Conservation (phyloP, 2,113 vertebrate genomes). For the Heterochromis multidens region DNA sequence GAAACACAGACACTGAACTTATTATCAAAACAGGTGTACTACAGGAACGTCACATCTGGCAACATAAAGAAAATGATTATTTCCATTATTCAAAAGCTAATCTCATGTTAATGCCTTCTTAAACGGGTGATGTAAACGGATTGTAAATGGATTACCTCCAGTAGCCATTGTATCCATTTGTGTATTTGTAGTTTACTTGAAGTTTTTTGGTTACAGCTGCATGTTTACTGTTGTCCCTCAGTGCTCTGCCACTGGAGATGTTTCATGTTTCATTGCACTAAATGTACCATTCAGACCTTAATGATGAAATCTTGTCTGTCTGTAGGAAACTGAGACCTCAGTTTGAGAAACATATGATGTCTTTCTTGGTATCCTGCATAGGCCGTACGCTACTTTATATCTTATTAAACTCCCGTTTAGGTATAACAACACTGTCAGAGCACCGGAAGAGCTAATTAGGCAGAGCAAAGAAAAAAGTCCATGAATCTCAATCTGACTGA, state of each 20-base stretch:
- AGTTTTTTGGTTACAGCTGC: background rate
- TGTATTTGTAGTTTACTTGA: background rate
- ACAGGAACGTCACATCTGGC: background rate
- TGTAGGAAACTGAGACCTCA: background rate
- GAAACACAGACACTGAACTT: background rate
- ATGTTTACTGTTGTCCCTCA: background rate
- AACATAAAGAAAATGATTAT: background rate
- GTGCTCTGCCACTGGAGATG: background rate
- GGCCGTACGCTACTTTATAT: background rate
- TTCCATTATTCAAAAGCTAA: background rate
- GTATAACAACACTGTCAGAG: background rate
- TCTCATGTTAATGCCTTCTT: background rate
- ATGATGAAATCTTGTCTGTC: background rate
- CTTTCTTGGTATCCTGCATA: background rate
- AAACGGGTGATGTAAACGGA: too few relatives aligned
- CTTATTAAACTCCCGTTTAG: background rate
- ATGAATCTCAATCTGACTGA: conserved; percentile 23
- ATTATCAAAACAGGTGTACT: background rate
- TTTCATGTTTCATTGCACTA: background rate
- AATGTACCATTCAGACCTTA: background rate
- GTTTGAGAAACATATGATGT: background rate
- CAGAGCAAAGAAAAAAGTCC: conserved; percentile 9
- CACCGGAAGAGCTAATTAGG: conserved; percentile 22
- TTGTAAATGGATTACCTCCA: background rate
- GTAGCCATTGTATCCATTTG: background rate